phyloP scores from a whole-genome alignment of 1,140 invertebrate genomes.

The Mya arenaria region DNA sequence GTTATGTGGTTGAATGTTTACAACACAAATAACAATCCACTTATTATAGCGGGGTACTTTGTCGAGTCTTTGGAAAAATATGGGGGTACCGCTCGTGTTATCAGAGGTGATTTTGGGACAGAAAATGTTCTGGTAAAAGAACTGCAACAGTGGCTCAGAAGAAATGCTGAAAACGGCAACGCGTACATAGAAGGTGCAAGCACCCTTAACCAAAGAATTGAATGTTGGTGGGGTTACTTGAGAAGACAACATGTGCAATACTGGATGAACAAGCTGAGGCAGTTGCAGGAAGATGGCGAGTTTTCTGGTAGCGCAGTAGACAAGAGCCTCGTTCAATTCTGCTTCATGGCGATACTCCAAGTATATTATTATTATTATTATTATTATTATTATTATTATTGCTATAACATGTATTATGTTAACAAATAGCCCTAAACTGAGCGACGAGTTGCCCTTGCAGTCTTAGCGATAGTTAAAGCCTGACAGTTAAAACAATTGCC shows the following conservation, averaged over 20 bases:
- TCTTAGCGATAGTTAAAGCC: constrained; percentile 8
- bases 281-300: constrained; percentile 31
- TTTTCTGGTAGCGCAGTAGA: constrained; percentile 46
- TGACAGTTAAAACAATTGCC: constrained; percentile 15
- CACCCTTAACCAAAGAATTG: constrained; percentile 31
- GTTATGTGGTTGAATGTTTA: constrained; percentile 16
- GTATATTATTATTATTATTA: constrained; percentile 9
- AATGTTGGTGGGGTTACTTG: too few species aligned
- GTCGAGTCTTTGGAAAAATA: constrained; percentile 1
- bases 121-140: constrained; percentile 22
- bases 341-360: constrained; percentile 50
- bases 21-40: constrained; percentile 20
- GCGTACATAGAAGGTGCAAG: constrained; percentile 26
- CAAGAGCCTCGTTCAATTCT: constrained; percentile 56
- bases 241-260: constrained; percentile 15
- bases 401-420: constrained; percentile 12
- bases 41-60: constrained; percentile 1
- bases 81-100: constrained; percentile 8
- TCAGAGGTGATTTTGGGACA: constrained; percentile 22
- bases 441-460: not conserved
- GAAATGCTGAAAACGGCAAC: not conserved
- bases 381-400: constrained; percentile 10
- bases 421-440: constrained; percentile 13
- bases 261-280: not conserved
- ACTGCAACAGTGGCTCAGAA: constrained; percentile 7